phyloP scores from a whole-genome alignment of 2,888 invertebrate species.

The Harpalus rubripes region DNA sequence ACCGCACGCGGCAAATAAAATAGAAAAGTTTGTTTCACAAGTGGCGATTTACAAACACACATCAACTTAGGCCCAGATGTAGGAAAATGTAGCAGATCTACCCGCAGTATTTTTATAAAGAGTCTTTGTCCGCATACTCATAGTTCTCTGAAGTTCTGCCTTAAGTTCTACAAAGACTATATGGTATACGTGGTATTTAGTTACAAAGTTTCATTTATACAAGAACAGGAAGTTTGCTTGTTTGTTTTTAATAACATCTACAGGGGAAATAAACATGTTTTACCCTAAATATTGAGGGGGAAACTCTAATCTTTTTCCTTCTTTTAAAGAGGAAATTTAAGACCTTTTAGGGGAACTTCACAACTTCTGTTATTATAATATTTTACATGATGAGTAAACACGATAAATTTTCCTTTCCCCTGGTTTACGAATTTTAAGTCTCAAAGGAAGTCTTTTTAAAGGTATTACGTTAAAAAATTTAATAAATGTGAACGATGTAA shows the following conservation, averaged over 20 bases:
- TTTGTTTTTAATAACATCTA: background rate
- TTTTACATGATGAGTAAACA: background rate
- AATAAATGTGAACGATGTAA: no score
- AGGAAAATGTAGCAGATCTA: background rate
- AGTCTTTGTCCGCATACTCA: background rate
- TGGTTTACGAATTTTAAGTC: background rate
- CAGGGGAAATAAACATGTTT: background rate
- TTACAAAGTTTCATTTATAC: constrained; percentile 7
- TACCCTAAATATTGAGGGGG: constrained; percentile 1
- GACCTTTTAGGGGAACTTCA: background rate
- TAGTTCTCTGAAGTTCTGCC: background rate
- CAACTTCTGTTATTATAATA: background rate
- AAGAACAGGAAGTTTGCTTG: background rate
- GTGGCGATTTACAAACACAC: constrained; percentile 53
- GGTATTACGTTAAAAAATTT: no score
- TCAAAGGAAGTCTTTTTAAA: no score
- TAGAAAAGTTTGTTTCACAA: constrained; percentile 56
- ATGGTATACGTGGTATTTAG: background rate
- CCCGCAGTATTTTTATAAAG: constrained; percentile 2
- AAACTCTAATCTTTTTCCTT: constrained; percentile 4
- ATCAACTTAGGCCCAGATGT: constrained; percentile 29
- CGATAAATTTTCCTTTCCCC: background rate
- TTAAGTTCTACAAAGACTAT: background rate
- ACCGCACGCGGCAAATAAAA: constrained; percentile 54
- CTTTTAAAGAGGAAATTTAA: background rate